Conservation (phyloP, 2,888 invertebrate species). For the Xanthorhoe designata region DNA sequence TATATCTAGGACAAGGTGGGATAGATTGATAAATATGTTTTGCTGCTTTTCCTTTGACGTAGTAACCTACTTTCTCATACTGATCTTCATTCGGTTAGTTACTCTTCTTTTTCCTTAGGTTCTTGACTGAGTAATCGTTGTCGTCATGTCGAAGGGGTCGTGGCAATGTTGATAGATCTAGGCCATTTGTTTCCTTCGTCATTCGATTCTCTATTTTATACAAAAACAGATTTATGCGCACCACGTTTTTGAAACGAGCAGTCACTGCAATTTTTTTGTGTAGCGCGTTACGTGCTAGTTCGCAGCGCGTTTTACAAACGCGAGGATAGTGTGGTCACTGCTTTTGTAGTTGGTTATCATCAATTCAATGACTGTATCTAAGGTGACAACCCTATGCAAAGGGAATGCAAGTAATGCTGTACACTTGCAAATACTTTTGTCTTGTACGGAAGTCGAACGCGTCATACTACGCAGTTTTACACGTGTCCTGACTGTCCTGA, state of each 20-base stretch:
- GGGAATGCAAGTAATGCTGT: constrained; percentile 8
- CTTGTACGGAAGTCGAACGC: constrained; percentile 17
- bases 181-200: background rate
- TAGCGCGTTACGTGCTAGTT: too few relatives aligned
- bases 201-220: background rate
- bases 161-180: too few relatives aligned
- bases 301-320: too few relatives aligned
- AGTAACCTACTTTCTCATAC: background rate
- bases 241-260: too few relatives aligned
- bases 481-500: constrained; percentile 10
- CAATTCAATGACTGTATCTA: background rate
- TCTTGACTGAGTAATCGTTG: too few relatives aligned
- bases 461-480: constrained; percentile 15
- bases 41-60: background rate
- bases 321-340: too few relatives aligned
- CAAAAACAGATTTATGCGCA: background rate
- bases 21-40: background rate
- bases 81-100: background rate
- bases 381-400: background rate
- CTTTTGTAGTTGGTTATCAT: background rate
- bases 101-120: too few relatives aligned
- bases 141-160: too few relatives aligned
- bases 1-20: background rate
- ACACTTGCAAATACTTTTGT: constrained; percentile 16
- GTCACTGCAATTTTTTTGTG: too few relatives aligned